Evolutionary conservation across 2,113 vertebrate genomes (phyloP), one percentile per base, ranked within the genome.

Genomic region (Triplophysa dalaica): DNA sequence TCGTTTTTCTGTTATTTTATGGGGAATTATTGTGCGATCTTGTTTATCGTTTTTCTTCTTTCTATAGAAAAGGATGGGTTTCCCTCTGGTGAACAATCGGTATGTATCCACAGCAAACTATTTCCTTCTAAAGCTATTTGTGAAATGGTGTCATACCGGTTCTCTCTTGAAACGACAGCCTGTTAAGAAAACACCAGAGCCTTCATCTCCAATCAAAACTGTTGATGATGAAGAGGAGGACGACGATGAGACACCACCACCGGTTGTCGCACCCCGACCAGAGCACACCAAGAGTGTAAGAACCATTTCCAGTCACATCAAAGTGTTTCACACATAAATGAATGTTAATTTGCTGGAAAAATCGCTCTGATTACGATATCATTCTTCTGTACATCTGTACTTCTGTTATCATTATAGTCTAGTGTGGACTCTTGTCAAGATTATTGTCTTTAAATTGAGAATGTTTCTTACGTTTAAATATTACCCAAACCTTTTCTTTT

Each of bases 201-300:
- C 94, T 7, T 92, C 93, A 24, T 92, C 93, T 79, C 86, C 90
- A 0, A 87, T 90, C 86, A 91, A 94, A 94, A 80, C 90, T 85
- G 87, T 87, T 3, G 96, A 96, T 82, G 95, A 98, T 65, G 96
- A 98, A 0, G 96, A 98, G 0, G 91, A 94, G 0, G 93, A 93
- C 29, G 96, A 98, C 0, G 97, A 98, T 0, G 93, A 93, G 85
- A 74, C 92, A 66, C 93, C 95, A 41, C 97, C 97, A 77, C 97
- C 97, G 26, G 85, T 96, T 80, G 96, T 98, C 86, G 96, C 96
- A 22, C 97, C 97, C 0, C 88, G 97, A 45, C 97, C 97, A 9
- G 96, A 98, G 81, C 94, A 98, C 87, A 99, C 97, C n/a, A 98
- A 98, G 93, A 98, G 97, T 66, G 97, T 98, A 84, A 93, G 95